Percentiles rank a stretch among this genome's conserved stretches.
phyloP scores from a whole-genome alignment of 2,797 vertebrate species.

The Toxotes lorentzi region DNA sequence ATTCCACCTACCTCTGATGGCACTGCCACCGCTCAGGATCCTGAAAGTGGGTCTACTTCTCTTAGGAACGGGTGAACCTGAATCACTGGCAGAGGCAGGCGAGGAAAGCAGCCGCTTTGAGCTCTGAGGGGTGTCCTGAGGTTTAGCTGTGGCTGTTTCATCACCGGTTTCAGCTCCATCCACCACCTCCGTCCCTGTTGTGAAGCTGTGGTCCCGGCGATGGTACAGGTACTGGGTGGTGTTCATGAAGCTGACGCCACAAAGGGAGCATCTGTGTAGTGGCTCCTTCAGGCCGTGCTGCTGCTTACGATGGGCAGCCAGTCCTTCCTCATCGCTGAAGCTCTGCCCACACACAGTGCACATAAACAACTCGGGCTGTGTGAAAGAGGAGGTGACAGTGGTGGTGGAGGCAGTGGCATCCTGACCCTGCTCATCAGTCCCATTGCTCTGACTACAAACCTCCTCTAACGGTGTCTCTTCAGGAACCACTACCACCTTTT shows the following conservation, averaged over 20 bases:
- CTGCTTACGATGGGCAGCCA: constrained; percentile 86
- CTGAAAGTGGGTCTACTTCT: constrained; percentile 67
- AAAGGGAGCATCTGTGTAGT: constrained; percentile 87
- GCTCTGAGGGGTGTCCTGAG: constrained; percentile 44
- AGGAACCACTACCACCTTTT: constrained; percentile 37
- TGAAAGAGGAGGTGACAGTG: constrained; percentile 24
- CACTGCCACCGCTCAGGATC: constrained; percentile 52
- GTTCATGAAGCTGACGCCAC: constrained; percentile 89
- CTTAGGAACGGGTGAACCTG: constrained; percentile 65
- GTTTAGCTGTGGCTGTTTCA: constrained; percentile 12
- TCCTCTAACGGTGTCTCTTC: constrained; percentile 31
- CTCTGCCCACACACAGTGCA: constrained; percentile 89
- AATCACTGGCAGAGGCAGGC: constrained; percentile 42
- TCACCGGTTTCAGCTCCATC: constrained; percentile 41
- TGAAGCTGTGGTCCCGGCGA: constrained; percentile 84
- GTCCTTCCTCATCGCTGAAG: constrained; percentile 80
- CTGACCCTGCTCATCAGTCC: constrained; percentile 31
- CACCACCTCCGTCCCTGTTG: constrained; percentile 1
- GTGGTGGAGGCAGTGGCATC: background rate
- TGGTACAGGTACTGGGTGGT: constrained; percentile 95
- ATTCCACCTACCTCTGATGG: constrained; percentile 62
- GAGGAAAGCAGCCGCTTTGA: constrained; percentile 69
- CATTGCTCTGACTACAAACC: constrained; percentile 24
- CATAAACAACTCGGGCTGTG: constrained; percentile 83
- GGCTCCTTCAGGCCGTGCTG: constrained; percentile 86